Conservation (phyloP, 2,888 invertebrate species). For the Anoncus sp. region DNA sequence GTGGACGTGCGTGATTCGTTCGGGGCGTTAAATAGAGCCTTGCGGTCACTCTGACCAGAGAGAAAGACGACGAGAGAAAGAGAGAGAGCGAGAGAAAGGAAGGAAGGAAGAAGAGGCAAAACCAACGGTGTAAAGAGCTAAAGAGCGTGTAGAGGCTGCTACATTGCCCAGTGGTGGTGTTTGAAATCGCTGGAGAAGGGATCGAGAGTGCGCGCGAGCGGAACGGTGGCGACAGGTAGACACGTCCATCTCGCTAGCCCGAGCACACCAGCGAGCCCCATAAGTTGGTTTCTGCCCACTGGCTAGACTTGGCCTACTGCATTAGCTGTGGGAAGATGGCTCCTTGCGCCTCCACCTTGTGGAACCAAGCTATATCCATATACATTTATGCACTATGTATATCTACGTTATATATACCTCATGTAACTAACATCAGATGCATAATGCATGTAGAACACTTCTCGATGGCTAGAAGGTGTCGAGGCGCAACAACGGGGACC, state of each 20-base stretch:
- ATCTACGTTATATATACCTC: constrained; percentile 71
- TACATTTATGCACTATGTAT: constrained; percentile 1
- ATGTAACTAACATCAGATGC: constrained; percentile 82
- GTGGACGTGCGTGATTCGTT: constrained; percentile 50
- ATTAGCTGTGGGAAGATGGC: constrained; percentile 59
- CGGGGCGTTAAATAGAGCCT: constrained; percentile 48
- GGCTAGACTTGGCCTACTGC: constrained; percentile 47
- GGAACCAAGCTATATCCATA: constrained; percentile 7
- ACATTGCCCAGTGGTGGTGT: constrained; percentile 29
- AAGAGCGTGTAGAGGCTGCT: constrained; percentile 57
- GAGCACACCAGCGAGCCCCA: constrained; percentile 40
- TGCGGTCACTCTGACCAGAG: constrained; percentile 23
- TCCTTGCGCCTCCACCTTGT: constrained; percentile 69
- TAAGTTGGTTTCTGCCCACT: constrained; percentile 55
- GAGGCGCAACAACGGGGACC: constrained; percentile 65
- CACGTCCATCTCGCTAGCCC: constrained; percentile 67
- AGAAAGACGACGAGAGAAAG: constrained; percentile 34
- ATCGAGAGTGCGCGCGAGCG: constrained; percentile 54
- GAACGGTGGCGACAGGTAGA: constrained; percentile 76
- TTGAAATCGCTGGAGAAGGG: constrained; percentile 42
- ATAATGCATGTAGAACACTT: constrained; percentile 77
- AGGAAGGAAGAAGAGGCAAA: constrained; percentile 30
- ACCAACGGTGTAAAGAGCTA: constrained; percentile 40
- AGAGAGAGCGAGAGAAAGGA: constrained; percentile 41
- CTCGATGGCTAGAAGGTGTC: constrained; percentile 76